These are phyloP conservation scores for Corapipo altera DNA, from an alignment of 2,113 vertebrate genomes.

Conservation along the genomic window DNA sequence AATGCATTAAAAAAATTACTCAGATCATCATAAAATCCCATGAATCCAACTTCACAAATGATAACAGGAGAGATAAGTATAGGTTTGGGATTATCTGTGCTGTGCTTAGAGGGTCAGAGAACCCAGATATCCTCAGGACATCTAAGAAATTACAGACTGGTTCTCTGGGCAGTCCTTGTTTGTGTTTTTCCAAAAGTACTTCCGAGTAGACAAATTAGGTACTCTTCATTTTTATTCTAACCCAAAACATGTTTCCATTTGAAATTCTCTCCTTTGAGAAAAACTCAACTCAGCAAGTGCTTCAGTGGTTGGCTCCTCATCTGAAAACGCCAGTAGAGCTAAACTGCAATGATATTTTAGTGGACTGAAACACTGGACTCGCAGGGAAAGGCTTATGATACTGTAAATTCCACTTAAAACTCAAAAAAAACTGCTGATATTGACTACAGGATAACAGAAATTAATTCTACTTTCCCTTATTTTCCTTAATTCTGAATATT, in stretches of 20 bases:
- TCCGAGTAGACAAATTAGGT: neutral
- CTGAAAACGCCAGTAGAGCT: neutral
- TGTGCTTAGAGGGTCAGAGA: neutral
- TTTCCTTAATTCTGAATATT: neutral
- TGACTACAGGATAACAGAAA: neutral
- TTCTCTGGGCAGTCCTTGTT: neutral
- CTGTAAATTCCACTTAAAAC: neutral
- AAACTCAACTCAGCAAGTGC: neutral
- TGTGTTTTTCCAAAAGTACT: neutral
- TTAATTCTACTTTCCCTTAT: neutral
- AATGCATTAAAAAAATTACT: neutral
- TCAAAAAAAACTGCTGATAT: neutral
- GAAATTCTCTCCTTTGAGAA: constrained; percentile 7
- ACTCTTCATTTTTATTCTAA: neutral
- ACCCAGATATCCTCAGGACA: neutral
- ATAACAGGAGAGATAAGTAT: neutral
- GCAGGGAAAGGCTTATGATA: neutral
- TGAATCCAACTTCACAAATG: neutral
- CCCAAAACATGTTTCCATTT: neutral
- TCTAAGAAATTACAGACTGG: neutral
- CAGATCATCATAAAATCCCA: neutral
- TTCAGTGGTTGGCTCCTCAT: neutral
- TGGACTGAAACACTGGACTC: neutral
- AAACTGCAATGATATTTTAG: neutral
- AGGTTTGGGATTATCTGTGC: neutral